Conservation (phyloP, 2,113 vertebrate species). For the Terrapene triunguis region DNA sequence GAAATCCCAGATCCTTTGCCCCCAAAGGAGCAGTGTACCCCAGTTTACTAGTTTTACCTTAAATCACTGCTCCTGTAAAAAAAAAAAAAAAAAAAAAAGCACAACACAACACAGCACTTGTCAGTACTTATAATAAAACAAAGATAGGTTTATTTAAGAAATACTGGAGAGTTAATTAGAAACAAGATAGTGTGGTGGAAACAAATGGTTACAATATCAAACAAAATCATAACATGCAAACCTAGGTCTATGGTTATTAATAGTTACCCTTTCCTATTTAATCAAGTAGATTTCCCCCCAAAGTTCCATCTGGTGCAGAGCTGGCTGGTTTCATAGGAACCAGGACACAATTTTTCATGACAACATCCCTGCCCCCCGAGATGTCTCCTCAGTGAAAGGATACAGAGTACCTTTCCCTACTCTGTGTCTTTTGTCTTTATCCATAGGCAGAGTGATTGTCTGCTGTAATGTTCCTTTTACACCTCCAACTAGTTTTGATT, state of each 20-base stretch:
- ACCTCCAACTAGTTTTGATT: background rate
- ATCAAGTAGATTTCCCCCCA: background rate
- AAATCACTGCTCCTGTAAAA: background rate
- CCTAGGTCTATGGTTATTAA: background rate
- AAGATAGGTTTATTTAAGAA: background rate
- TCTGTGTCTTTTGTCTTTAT: background rate
- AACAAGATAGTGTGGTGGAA: background rate
- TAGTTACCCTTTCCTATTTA: background rate
- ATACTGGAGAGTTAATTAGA: background rate
- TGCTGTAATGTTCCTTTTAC: background rate
- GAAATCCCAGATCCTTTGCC: background rate
- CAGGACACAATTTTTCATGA: background rate
- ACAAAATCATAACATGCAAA: background rate
- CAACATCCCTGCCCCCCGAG: background rate
- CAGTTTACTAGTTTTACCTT: background rate
- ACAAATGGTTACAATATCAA: background rate
- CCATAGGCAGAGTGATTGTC: background rate
- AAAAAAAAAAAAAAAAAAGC: background rate
- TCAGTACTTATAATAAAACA: background rate
- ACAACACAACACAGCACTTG: background rate
- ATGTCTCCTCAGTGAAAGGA: background rate
- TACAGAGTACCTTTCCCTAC: background rate
- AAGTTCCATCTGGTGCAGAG: background rate
- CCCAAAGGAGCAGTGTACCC: background rate
- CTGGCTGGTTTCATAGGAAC: background rate